Evolutionary conservation across 2,797 vertebrate species (phyloP).

Genomic region (Sciurus carolinensis): DNA sequence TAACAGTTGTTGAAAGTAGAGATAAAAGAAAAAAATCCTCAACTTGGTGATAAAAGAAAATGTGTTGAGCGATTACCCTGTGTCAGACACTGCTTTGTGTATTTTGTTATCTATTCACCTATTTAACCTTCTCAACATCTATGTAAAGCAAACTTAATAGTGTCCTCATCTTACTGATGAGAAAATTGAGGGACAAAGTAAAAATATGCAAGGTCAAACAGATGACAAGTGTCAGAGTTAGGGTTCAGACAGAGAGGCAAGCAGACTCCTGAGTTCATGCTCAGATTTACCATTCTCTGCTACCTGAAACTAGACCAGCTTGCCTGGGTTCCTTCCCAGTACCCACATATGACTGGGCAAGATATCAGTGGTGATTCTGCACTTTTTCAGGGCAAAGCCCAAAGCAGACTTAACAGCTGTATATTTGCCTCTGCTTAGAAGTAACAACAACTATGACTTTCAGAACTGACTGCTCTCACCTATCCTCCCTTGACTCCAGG

Average conservation of each 20-base stretch:
- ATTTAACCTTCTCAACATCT: neutral
- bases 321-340: neutral
- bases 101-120: neutral
- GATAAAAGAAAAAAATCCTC: neutral
- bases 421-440: neutral
- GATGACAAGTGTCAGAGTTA: neutral
- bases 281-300: neutral
- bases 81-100: neutral
- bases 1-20: neutral
- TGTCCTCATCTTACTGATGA: neutral
- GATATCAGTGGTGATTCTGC: neutral
- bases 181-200: neutral
- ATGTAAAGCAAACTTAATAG: neutral
- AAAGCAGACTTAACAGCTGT: neutral
- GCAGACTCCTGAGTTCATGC: neutral
- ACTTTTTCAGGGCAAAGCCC: neutral
- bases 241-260: neutral
- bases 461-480: neutral
- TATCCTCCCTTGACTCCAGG: neutral
- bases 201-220: neutral
- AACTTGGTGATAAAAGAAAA: neutral
- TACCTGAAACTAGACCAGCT: neutral
- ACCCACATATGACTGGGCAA: neutral
- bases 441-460: neutral
- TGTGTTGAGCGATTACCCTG: fast-evolving